These are phyloP conservation scores for Drosophila rellima DNA, from an alignment of 2,888 invertebrate species.

Conservation along the genomic window DNA sequence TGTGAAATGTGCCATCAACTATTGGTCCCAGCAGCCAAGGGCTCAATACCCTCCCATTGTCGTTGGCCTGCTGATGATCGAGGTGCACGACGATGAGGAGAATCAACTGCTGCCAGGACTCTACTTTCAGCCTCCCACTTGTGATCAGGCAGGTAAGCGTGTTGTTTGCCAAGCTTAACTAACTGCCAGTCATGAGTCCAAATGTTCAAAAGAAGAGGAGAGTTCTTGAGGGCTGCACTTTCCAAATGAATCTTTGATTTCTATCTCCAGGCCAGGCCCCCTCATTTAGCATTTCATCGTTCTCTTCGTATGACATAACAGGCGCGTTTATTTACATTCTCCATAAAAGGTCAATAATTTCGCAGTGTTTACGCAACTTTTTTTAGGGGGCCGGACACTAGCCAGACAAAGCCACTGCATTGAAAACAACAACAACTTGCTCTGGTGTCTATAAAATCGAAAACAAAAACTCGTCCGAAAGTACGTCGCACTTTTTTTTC, in stretches of 20 bases:
- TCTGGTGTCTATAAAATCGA: slow-evolving; percentile 25
- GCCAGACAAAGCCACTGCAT: slow-evolving; percentile 29
- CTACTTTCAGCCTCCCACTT: slow-evolving; percentile 85
- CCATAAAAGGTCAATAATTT: slow-evolving; percentile 57
- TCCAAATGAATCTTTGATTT: slow-evolving; percentile 14
- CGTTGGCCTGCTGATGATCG: slow-evolving; percentile 84
- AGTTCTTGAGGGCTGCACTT: slow-evolving; percentile 15
- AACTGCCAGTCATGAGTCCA: slow-evolving; percentile 58
- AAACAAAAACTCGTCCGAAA: slow-evolving; percentile 31
- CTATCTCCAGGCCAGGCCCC: slow-evolving; percentile 54
- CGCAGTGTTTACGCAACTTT: slow-evolving; percentile 6
- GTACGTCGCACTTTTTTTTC: slow-evolving; percentile 36
- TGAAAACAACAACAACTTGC: slow-evolving; percentile 9
- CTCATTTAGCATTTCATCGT: slow-evolving; percentile 3
- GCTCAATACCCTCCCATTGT: slow-evolving; percentile 69
- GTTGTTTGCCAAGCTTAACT: slow-evolving; percentile 85
- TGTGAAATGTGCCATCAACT: slow-evolving; percentile 84
- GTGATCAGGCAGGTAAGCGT: slow-evolving; percentile 86
- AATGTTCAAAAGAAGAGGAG: slow-evolving; percentile 1
- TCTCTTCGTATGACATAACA: slow-evolving; percentile 41
- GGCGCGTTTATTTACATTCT: slow-evolving; percentile 40
- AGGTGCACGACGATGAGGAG: slow-evolving; percentile 85
- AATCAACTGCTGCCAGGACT: slow-evolving; percentile 83
- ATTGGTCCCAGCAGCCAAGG: slow-evolving; percentile 79
- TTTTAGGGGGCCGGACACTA: slow-evolving; percentile 62